A percentile compares a stretch with the other conserved stretches of the same genome.
Conservation (phyloP, 92 coral and sea anemone species). For the Meandrina meandrites region DNA sequence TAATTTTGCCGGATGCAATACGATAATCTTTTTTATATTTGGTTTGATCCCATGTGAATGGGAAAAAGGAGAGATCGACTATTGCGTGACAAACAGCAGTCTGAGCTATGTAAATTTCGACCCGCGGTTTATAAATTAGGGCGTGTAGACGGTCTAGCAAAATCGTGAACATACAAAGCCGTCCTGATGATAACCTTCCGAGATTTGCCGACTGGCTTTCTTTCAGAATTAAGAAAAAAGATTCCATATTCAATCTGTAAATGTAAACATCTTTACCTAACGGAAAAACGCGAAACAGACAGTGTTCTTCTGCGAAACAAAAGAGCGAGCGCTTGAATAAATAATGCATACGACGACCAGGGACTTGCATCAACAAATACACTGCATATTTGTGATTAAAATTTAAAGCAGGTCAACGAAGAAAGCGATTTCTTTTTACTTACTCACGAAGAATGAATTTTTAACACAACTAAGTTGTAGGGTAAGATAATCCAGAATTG, state of each 20-base stretch:
- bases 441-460: neutral
- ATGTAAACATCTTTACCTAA: neutral
- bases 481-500: neutral
- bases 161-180: neutral
- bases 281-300: neutral
- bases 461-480: no score
- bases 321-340: neutral
- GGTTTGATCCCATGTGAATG: no score
- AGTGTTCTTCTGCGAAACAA: neutral
- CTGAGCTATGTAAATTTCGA: neutral
- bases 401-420: neutral
- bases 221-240: neutral
- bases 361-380: neutral
- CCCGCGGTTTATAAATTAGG: neutral
- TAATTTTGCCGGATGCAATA: no score
- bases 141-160: neutral
- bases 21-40: no score
- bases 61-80: no score
- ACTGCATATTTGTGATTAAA: neutral
- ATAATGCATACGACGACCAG: neutral
- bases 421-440: neutral
- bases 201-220: neutral
- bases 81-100: conserved; percentile 1
- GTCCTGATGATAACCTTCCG: neutral
- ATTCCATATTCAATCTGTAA: neutral